Evolutionary conservation across 2,888 invertebrate species (phyloP), one percentile per base, ranked within the genome.

Genomic region (Abscondita cerata): DNA sequence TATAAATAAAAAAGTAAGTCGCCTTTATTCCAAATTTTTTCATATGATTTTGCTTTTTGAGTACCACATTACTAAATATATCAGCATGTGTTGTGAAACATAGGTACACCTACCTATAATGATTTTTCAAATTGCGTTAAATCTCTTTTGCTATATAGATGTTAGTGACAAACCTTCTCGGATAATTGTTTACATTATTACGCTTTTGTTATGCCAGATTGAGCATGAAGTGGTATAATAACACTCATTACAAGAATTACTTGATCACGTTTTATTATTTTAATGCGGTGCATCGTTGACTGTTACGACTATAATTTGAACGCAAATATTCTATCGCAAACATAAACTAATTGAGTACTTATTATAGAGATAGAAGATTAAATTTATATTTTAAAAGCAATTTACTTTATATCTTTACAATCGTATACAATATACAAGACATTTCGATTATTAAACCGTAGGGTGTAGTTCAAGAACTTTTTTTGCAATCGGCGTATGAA

Each of bases 331-430:
- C 61, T 65, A 66, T 59, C 60, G 66, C 54, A 60, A 68, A 66
- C 60, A 64, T 59, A 56, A 62, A 62, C 64, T 71, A 71, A 71
- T 71, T 71, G 71, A 71, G 71, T 70, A 68, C 70, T 71, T 68
- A 71, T 66, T 64, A 65, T 62, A 55, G 62, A 62, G 68, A 66
- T 69, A 66, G 66, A 59, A 69, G 70, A 71, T 71, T 71, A 70
- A 69, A 63, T 55, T 66, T 66, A 65, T 70, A 71, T 69, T 71
- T 70, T 69, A 66, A 25, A 65, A 67, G 64, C 66, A 69, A 70
- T 71, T 68, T 67, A 62, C 64, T 58, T 50, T 67, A 65, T 59
- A 55, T 63, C 63, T 58, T 58, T 64, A 59, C 68, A 67, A 66
- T 67, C 64, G 59, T 55, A 62, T 25, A 25, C 25, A 25, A n/a